phyloP scores from a whole-genome alignment of 2,888 invertebrate genomes.

The Heterodera filipjevi region DNA sequence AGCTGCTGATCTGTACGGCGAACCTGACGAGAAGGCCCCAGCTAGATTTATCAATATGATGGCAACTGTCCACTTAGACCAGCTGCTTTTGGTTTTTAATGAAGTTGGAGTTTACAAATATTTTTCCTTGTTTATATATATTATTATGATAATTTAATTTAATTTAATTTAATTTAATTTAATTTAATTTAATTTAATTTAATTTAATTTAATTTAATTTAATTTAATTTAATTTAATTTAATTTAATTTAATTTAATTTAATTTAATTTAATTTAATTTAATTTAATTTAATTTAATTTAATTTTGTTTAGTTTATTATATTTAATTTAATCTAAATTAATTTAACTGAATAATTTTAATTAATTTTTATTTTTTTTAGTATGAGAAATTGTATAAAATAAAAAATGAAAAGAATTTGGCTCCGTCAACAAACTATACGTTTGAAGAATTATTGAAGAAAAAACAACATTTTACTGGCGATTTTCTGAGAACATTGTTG shows the following conservation, averaged over 20 bases:
- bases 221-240: no score
- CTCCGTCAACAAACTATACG: not conserved
- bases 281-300: no score
- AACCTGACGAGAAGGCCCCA: no score
- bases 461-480: not conserved
- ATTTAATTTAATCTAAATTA: no score
- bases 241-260: no score
- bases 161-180: no score
- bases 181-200: no score
- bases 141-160: no score
- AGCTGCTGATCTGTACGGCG: not conserved
- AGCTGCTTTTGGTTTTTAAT: not conserved
- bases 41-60: not conserved
- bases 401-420: not conserved
- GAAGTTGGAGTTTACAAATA: not conserved
- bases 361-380: not conserved
- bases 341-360: not conserved
- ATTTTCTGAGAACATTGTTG: slow-evolving; percentile 6
- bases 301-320: no score
- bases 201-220: no score
- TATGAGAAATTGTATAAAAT: not conserved
- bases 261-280: no score
- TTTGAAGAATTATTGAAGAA: not conserved
- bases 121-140: no score
- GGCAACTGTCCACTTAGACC: not conserved